Base-by-base conservation (phyloP, 2,888 invertebrate species). In the Platycheirus rosarum region DNA sequence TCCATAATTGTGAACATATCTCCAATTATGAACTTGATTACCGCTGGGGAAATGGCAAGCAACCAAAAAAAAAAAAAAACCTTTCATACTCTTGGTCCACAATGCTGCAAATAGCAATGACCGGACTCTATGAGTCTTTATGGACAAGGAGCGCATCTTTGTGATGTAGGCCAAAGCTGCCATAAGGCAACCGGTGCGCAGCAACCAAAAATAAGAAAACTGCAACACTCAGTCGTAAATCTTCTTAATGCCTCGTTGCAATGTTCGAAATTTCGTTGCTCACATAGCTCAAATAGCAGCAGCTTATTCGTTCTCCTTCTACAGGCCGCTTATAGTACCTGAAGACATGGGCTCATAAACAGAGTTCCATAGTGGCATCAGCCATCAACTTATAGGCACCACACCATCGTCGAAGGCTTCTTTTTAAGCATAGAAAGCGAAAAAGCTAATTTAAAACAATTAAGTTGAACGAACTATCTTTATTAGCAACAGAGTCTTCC, bases 1-100 rank as follows among this genome's bases (percentile, higher is more conserved):
- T 71, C 71, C 82, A 77, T 82, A 82, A 82, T 77, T 82, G 71
- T 73, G 82, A 82, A 77, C 82, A 82, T 73, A 82, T 82, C 82
- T 77, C 63, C 77, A 82, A 82, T 82, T 77, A 82, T 77, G 68
- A 71, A 55, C 62, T 66, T 82, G 82, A 82, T 77, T 82, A 66
- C 77, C 77, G 77, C 55, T 68, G 63, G 42, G 16, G 35, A 68
- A 53, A 62, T 73, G 66, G 16, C 44, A 74, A 79, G 68, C 53
- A 32, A 42, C 51, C 62, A 62, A 77, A 51, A 42, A 42, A 23
- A 37, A 37, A 42, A 37, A 26, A 13, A 75, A 77, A 65, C 37
- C 63, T 37, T 62, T 23, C 29, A 80, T 55, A 48, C 70, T 76
- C 66, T 71, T 76, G 75, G 29, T 66, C 60, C 66, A 70, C 40